Evolutionary conservation across 2,888 invertebrate species (phyloP).

Genomic region (Eupelmus urozonus): DNA sequence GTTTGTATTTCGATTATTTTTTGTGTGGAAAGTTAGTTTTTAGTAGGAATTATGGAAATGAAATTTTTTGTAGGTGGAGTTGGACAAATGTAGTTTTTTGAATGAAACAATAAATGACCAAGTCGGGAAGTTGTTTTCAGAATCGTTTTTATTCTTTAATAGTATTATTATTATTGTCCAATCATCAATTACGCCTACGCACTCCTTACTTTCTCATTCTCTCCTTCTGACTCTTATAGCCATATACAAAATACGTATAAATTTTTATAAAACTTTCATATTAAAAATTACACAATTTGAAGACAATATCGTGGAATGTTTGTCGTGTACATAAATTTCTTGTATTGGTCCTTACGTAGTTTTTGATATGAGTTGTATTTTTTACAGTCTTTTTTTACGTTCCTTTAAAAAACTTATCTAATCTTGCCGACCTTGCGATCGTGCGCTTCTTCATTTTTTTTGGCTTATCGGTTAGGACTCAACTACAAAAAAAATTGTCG

Average conservation of each 20-base stretch:
- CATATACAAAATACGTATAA: constrained; percentile 22
- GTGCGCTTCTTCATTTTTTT: neutral
- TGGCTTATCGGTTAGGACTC: neutral
- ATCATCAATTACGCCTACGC: constrained; percentile 5
- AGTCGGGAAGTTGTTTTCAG: neutral
- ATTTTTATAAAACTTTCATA: neutral
- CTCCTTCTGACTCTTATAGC: neutral
- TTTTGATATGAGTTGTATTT: too few relatives aligned
- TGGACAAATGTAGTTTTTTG: too few relatives aligned
- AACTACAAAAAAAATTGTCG: too few relatives aligned
- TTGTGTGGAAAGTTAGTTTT: too few relatives aligned
- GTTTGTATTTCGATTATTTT: too few relatives aligned
- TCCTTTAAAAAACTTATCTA: constrained; percentile 13
- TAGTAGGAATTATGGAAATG: too few relatives aligned
- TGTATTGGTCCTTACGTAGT: neutral
- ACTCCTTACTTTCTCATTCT: constrained; percentile 3
- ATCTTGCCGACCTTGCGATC: constrained; percentile 1
- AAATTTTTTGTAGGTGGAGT: too few relatives aligned
- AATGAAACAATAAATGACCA: too few relatives aligned
- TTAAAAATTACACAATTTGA: neutral
- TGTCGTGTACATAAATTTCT: constrained; percentile 15
- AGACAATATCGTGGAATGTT: constrained; percentile 42
- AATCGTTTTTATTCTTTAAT: constrained; percentile 47
- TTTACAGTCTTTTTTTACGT: too few relatives aligned
- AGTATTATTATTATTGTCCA: constrained; percentile 48